Evolutionary conservation across 2,113 vertebrate genomes (phyloP).

Genomic region (Stomatorhinus ivindoensis): DNA sequence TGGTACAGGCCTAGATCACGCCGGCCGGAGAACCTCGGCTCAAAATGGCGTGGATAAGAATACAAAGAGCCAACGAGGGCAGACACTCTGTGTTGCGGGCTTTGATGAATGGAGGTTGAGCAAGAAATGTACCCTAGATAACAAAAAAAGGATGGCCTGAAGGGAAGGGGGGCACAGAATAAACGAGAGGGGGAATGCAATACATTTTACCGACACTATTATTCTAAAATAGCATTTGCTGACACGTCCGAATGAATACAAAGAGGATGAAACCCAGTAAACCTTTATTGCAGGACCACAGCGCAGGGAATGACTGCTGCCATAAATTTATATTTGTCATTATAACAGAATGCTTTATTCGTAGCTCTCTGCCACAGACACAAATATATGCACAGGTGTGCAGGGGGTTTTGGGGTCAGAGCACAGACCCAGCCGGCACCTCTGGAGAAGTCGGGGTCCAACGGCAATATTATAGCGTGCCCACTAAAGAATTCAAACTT

Average conservation of each 20-base stretch:
- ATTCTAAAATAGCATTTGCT: slow-evolving; percentile 9
- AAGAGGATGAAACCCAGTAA: neutral
- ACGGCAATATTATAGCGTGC: neutral
- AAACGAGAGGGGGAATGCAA: neutral
- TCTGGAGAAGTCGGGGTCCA: neutral
- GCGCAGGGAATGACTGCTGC: no score
- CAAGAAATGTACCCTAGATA: slow-evolving; percentile 4
- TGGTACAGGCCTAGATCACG: neutral
- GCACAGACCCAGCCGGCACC: neutral
- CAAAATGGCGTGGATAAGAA: neutral
- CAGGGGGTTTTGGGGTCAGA: neutral
- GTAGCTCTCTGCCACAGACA: neutral
- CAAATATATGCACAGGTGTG: neutral
- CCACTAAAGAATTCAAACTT: neutral
- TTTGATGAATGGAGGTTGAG: neutral
- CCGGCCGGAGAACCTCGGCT: neutral
- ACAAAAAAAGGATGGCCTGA: neutral
- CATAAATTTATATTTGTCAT: neutral
- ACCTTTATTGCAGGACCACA: neutral
- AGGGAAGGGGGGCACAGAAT: neutral
- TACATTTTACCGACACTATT: neutral
- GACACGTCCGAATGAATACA: neutral
- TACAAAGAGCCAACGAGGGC: neutral
- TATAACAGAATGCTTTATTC: neutral
- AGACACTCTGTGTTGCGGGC: neutral